A percentile compares a stretch with the other conserved stretches of the same genome.
Evolutionary conservation across 2,797 vertebrate species (phyloP).

Genomic region (Tangara arthus): DNA sequence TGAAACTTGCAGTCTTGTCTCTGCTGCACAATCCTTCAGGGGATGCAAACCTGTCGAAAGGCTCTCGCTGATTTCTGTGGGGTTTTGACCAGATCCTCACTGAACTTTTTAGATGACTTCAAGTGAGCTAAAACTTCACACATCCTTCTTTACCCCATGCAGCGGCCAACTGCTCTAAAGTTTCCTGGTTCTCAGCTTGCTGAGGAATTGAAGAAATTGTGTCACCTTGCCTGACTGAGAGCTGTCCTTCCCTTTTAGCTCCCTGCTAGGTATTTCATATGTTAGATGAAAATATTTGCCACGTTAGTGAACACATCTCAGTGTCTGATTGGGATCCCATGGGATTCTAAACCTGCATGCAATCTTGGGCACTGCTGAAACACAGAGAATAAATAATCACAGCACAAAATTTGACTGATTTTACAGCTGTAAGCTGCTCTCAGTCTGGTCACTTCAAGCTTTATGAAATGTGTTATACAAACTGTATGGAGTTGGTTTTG

Average conservation of each 20-base stretch:
- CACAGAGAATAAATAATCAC: not conserved
- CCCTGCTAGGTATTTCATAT: not conserved
- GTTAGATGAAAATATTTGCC: not conserved
- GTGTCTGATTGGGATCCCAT: not conserved
- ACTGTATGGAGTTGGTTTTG: not conserved
- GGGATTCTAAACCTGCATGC: not conserved
- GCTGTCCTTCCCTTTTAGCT: not conserved
- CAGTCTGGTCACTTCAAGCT: not conserved
- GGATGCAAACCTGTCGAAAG: not conserved
- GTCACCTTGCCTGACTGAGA: conserved; percentile 4
- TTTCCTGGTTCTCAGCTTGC: not conserved
- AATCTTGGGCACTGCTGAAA: not conserved
- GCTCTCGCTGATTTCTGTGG: conserved; percentile 27
- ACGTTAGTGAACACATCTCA: not conserved
- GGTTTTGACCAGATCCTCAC: conserved; percentile 4
- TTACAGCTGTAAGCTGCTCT: not conserved
- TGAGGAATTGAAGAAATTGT: not conserved
- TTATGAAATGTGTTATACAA: not conserved
- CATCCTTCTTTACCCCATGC: not conserved
- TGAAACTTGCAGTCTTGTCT: not conserved
- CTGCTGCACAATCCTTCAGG: not conserved
- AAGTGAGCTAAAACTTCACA: conserved; percentile 38
- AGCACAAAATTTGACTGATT: not conserved
- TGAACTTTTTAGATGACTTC: not conserved
- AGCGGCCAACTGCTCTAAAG: not conserved